Percentiles rank a stretch among this genome's conserved stretches.
phyloP scores from a whole-genome alignment of 2,797 vertebrate genomes.

The Tokudaia muenninki region DNA sequence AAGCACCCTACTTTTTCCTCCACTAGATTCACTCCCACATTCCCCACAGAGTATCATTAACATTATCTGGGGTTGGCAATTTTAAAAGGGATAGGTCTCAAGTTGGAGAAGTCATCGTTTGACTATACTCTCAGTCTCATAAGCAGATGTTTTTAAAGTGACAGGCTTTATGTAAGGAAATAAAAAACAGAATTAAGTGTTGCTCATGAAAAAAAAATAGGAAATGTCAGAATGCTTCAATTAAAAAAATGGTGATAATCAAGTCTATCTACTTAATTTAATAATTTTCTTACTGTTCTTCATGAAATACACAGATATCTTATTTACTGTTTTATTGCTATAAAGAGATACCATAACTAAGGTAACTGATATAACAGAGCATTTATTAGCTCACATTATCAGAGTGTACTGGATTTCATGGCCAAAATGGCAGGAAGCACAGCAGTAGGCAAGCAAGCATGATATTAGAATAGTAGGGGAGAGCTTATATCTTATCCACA shows the following conservation, averaged over 20 bases:
- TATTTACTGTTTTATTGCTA: background rate
- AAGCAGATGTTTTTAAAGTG: background rate
- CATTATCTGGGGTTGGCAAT: no score
- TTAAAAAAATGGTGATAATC: background rate
- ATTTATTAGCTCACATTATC: background rate
- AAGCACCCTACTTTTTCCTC: no score
- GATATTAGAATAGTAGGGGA: background rate
- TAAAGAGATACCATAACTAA: background rate
- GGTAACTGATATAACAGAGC: no score
- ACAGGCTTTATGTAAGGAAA: background rate
- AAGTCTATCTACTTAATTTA: background rate
- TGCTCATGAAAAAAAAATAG: background rate
- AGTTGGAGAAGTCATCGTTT: no score
- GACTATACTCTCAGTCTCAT: no score
- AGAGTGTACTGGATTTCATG: background rate
- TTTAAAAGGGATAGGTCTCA: no score
- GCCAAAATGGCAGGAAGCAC: background rate
- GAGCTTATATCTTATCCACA: background rate
- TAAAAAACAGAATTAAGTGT: background rate
- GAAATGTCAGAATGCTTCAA: background rate
- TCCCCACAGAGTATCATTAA: no score
- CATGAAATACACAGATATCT: background rate
- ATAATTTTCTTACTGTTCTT: background rate
- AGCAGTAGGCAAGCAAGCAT: background rate
- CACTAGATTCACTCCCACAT: no score